phyloP scores from a whole-genome alignment of 2,113 vertebrate genomes.

The Anser cygnoides region DNA sequence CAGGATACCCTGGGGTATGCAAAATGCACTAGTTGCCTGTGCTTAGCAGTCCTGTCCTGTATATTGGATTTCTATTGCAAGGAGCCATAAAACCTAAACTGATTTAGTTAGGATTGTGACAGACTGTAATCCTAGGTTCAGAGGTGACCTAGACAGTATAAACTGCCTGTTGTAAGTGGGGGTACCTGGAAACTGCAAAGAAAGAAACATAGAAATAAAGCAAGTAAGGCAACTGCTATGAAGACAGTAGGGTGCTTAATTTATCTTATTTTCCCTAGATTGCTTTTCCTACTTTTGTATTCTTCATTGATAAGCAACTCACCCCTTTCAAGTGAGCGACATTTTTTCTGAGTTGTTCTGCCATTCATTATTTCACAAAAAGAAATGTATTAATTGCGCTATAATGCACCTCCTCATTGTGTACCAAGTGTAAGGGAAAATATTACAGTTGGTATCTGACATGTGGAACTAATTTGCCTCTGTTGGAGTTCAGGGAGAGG shows the following conservation, averaged over 20 bases:
- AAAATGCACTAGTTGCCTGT: neutral
- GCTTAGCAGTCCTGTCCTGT: neutral
- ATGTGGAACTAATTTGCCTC: slow-evolving; percentile 58
- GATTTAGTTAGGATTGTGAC: neutral
- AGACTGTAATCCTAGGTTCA: neutral
- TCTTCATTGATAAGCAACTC: neutral
- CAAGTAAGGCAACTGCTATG: neutral
- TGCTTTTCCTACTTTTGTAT: neutral
- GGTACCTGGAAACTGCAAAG: neutral
- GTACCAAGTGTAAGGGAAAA: slow-evolving; percentile 29
- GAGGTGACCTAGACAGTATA: neutral
- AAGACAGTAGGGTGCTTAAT: neutral
- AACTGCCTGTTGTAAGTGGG: neutral
- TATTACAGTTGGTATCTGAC: neutral
- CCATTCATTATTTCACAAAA: slow-evolving; percentile 19
- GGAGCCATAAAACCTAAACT: neutral
- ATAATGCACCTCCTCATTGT: neutral
- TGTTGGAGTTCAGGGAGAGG: slow-evolving; percentile 35
- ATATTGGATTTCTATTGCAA: neutral
- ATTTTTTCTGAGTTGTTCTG: slow-evolving; percentile 5
- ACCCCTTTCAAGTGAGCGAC: neutral
- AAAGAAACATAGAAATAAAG: neutral
- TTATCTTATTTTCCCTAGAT: neutral
- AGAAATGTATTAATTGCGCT: slow-evolving; percentile 44
- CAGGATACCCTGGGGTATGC: neutral